Conservation (phyloP, 2,113 vertebrate species). For the Tympanuchus pallidicinctus region DNA sequence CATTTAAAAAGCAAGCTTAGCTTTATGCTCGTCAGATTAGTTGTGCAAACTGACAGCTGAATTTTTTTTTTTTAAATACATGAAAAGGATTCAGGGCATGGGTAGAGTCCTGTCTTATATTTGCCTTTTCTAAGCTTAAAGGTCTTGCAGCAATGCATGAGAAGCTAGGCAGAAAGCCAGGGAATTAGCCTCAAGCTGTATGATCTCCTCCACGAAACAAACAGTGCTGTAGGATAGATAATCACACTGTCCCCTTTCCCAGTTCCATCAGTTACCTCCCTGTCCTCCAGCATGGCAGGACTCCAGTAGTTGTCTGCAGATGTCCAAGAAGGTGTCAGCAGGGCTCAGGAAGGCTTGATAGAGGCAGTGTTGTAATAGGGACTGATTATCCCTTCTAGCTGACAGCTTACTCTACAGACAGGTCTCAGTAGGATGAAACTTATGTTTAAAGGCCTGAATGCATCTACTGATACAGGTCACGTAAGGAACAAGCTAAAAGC, state of each 20-base stretch:
- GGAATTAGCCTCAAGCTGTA: constrained; percentile 43
- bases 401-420: background rate
- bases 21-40: background rate
- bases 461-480: background rate
- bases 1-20: constrained; percentile 13
- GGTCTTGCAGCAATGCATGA: background rate
- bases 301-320: constrained; percentile 34
- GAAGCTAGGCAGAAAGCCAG: constrained; percentile 42
- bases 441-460: background rate
- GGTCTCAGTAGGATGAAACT: background rate
- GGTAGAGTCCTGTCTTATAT: background rate
- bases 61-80: background rate
- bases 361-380: constrained; percentile 27
- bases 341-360: constrained; percentile 22
- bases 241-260: background rate
- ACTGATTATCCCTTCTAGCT: constrained; percentile 2
- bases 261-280: constrained; percentile 2
- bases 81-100: background rate
- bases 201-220: constrained; percentile 38
- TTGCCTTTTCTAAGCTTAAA: background rate
- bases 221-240: constrained; percentile 16
- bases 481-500: constrained; percentile 66
- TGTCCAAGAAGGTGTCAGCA: constrained; percentile 53
- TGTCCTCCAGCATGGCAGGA: constrained; percentile 35
- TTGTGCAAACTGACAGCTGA: constrained; percentile 11